Evolutionary conservation across 2,888 invertebrate species (phyloP), one percentile per base, ranked within the genome.

Genomic region (Nomada fabriciana): DNA sequence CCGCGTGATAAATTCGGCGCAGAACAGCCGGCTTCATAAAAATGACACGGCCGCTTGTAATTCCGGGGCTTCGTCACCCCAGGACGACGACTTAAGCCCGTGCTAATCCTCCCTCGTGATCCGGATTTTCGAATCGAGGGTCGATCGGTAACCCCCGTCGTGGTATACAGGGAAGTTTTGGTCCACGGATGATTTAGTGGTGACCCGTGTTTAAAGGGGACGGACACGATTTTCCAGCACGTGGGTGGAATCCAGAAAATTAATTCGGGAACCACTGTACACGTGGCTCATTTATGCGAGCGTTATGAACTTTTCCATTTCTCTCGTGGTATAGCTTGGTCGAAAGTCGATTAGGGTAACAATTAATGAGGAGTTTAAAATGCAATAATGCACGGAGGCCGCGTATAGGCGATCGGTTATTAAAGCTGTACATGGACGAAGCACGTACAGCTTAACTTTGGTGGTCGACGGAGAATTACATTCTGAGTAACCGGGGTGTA

Each of bases 61-160:
- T 50, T 4, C 25, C 47, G 47, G 47, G 47, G 47, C 67, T 74
- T 76, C 64, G 60, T 23, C 73, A 70, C 71, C 81, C 77, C 20
- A 65, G 60, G 15, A 43, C 52, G 61, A n/a, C 57, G 42, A 64
- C 57, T 78, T 78, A 82, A 84, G 67, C 65, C 73, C 50, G 52
- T 76, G 76, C 59, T 84, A 84, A 84, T 79, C 82, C 79, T 69
- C 79, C 84, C 79, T 70, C 36, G 79, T 74, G 79, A 84, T 79
- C 69, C 73, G 70, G 79, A 82, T 82, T 76, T 73, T 78, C 76
- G 73, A 73, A 76, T 72, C 67, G 72, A 61, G 83, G 78, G 82
- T 72, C 72, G 80, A 80, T 70, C 72, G 69, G 36, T 43, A 53
- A 43, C 25, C n/a, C 47, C 57, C 36, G 52, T 13, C 57, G 23